phyloP scores from a whole-genome alignment of 2,888 invertebrate species.

The Stomorhina lunata region DNA sequence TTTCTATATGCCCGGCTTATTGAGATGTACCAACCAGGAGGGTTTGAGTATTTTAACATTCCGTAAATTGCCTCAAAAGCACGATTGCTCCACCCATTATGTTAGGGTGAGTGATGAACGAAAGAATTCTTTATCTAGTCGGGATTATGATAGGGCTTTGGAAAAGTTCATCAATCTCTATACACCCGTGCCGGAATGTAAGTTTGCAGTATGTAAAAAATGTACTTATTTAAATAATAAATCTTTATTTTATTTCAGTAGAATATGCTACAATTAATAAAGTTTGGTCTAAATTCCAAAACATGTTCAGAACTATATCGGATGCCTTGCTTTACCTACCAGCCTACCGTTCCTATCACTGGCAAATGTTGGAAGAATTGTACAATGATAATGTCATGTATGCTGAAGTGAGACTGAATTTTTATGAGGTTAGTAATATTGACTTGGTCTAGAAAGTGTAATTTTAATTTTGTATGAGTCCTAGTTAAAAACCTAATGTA shows the following conservation, averaged over 20 bases:
- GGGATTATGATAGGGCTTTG: slow-evolving; percentile 81
- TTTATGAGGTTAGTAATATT: slow-evolving; percentile 69
- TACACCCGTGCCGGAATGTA: slow-evolving; percentile 80
- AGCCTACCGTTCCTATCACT: slow-evolving; percentile 82
- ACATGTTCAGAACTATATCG: slow-evolving; percentile 80
- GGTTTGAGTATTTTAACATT: slow-evolving; percentile 71
- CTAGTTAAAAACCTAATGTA: no score
- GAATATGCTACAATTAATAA: slow-evolving; percentile 74
- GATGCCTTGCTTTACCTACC: slow-evolving; percentile 81
- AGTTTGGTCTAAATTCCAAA: slow-evolving; percentile 81
- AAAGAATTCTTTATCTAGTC: slow-evolving; percentile 77
- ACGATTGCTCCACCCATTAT: slow-evolving; percentile 72
- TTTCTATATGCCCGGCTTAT: slow-evolving; percentile 79
- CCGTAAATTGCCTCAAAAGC: slow-evolving; percentile 67
- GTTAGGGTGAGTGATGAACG: slow-evolving; percentile 75
- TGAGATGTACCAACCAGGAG: slow-evolving; percentile 72
- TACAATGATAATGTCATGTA: slow-evolving; percentile 84
- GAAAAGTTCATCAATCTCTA: slow-evolving; percentile 82
- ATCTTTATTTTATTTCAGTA: slow-evolving; percentile 68
- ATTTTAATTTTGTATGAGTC: no score
- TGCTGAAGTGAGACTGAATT: slow-evolving; percentile 81
- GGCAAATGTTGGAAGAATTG: slow-evolving; percentile 82
- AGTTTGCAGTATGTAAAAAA: slow-evolving; percentile 43
- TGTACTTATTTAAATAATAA: neutral
- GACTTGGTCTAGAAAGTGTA: no score